Conservation (phyloP, 2,797 vertebrate genomes). For the Leptatherina wallacei region DNA sequence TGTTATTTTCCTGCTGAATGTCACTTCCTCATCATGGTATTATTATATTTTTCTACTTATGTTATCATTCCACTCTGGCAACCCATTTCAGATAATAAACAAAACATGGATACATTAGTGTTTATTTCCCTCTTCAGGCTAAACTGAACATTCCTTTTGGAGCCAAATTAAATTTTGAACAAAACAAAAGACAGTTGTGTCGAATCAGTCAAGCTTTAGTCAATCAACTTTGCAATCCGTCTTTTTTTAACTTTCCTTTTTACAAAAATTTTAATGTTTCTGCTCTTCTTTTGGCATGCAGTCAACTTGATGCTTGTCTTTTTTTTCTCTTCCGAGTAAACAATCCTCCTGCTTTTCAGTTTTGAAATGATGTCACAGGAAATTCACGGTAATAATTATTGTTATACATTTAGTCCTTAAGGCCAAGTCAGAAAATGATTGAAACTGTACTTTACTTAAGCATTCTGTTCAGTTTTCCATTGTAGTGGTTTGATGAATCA, state of each 20-base stretch:
- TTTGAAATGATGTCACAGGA: background rate
- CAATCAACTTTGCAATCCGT: background rate
- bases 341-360: background rate
- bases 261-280: background rate
- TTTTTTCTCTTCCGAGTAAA: background rate
- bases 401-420: background rate
- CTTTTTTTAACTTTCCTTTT: too few relatives aligned
- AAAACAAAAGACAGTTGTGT: background rate
- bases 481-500: background rate
- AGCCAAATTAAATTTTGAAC: constrained; percentile 14
- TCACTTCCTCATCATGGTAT: background rate
- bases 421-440: too few relatives aligned
- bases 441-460: background rate
- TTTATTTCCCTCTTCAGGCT: constrained; percentile 8
- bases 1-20: background rate
- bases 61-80: constrained; percentile 10
- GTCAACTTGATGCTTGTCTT: background rate
- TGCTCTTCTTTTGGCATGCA: background rate
- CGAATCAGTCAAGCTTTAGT: constrained; percentile 1
- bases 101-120: constrained; percentile 6
- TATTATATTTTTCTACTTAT: background rate
- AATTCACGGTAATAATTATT: background rate
- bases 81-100: constrained; percentile 12
- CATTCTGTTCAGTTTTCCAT: background rate
- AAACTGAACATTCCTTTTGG: constrained; percentile 10